Evolutionary conservation across 2,113 vertebrate species (phyloP).

Genomic region (Calidris pygmaea): DNA sequence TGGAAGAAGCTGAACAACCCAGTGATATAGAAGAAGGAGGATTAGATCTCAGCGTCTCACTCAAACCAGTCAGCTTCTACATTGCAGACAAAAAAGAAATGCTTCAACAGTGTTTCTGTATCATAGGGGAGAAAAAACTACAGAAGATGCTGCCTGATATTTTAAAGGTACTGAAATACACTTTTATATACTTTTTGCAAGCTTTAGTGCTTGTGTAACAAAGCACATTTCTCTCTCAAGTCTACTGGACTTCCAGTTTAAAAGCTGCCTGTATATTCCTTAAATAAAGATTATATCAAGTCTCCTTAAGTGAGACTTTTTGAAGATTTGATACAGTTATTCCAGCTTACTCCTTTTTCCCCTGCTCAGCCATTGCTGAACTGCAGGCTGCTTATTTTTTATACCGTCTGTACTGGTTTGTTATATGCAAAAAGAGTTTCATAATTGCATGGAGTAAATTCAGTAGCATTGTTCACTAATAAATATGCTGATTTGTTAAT

Average conservation of each 20-base stretch:
- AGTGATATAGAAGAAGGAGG: constrained; percentile 96
- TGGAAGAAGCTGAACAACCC: constrained; percentile 78
- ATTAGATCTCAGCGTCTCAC: constrained; percentile 85
- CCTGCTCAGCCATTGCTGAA: background rate
- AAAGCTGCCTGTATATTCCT: background rate
- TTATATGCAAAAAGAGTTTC: background rate
- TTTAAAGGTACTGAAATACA: constrained; percentile 82
- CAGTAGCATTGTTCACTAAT: background rate
- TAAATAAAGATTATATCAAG: background rate
- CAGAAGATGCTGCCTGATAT: constrained; percentile 94
- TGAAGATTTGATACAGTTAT: background rate
- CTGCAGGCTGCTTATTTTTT: background rate
- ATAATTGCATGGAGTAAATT: background rate
- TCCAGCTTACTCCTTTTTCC: background rate
- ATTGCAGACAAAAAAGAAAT: constrained; percentile 87
- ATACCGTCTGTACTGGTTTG: background rate
- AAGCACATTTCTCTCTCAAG: background rate
- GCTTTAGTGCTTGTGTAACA: background rate
- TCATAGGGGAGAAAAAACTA: constrained; percentile 91
- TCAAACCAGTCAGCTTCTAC: constrained; percentile 92
- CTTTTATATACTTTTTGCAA: background rate
- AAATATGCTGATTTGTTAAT: background rate
- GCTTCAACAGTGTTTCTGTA: constrained; percentile 91
- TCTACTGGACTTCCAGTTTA: background rate
- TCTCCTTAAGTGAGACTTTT: background rate